Base-by-base conservation (phyloP, 2,888 invertebrate genomes). In the Agrilus biguttatus region DNA sequence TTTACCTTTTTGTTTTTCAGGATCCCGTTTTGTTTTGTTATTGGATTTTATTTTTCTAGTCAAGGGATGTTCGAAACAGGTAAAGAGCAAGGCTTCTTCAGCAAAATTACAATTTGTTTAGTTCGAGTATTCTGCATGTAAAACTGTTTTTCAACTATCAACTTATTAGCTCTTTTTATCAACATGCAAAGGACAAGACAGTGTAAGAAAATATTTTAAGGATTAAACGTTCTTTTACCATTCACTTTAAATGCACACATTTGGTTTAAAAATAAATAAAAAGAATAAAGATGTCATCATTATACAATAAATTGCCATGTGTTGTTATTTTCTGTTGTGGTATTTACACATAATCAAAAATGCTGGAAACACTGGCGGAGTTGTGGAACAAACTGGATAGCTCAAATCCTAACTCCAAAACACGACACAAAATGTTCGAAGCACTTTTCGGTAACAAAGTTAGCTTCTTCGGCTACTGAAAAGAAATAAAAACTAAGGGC, bases 21-120 rank as follows among this genome's bases (percentile, higher is more conserved):
- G 60, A 65, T 28, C 62, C 54, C 66, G 69, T 68, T 42, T 69
- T 58, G 38, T 46, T 51, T 47, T 37, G 49, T 51, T 44, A 45
- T 47, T 49, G 44, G 28, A n/a, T 14, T 37, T 37, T 37, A 14
- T 37, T 14, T 37, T n/a, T 12, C 23, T 21, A 14, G 37, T n/a
- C 37, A 17, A 21, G 37, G 7, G 37, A 21, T 37, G 23, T 14
- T 37, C 19, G 37, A 17, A 37, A 37, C 37, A 14, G 37, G 37
- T 19, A 19, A 37, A 23, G 37, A 37, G 37, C 19, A 12, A 5
- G 23, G n/a, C 37, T 21, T 21, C 23, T 37, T 21, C 37, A 23
- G 13, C 17, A 13, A 14, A 2, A 13, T 37, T 23, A 10, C 28
- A 28, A 28, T 28, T 28, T 28, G 28, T 28, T 28, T 28, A 5